Conservation (phyloP, 2,113 vertebrate species). For the Echinops telfairi region DNA sequence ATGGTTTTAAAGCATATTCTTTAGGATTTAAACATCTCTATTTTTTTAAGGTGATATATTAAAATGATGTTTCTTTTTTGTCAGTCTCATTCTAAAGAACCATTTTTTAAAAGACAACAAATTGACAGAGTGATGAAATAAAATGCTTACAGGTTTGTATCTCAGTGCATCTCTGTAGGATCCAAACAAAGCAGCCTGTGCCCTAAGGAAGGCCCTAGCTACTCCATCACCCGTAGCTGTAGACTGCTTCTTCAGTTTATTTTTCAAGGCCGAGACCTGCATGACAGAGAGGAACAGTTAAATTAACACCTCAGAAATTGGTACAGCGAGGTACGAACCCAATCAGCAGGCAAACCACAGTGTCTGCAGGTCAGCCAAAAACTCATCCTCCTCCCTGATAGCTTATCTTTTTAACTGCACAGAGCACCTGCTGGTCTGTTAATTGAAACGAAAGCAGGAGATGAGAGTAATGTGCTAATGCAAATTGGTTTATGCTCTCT, state of each 20-base stretch:
- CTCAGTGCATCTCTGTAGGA: conserved; percentile 97
- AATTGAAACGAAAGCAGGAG: conserved; percentile 93
- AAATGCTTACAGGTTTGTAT: conserved; percentile 96
- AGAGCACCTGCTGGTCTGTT: conserved; percentile 97
- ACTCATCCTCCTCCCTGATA: conserved; percentile 87
- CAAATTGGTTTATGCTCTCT: conserved; percentile 88
- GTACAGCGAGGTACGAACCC: conserved; percentile 91
- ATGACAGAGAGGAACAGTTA: conserved; percentile 91
- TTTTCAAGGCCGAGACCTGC: conserved; percentile 97
- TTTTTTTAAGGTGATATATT: neutral
- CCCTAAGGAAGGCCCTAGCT: conserved; percentile 94
- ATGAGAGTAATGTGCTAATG: conserved; percentile 87
- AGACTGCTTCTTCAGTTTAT: conserved; percentile 99
- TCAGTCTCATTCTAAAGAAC: conserved; percentile 21
- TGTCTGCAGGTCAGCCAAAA: conserved; percentile 94
- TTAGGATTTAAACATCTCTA: conserved; percentile 10
- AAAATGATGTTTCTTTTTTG: conserved; percentile 1
- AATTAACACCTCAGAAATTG: conserved; percentile 99
- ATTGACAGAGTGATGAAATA: neutral
- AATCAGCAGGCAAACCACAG: conserved; percentile 94
- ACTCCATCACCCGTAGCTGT: conserved; percentile 97
- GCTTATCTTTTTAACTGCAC: conserved; percentile 91
- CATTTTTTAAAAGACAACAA: neutral
- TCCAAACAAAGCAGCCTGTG: conserved; percentile 96
- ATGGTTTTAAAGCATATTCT: neutral